Base-by-base conservation (phyloP, 2,113 vertebrate species). In the Psophia crepitans region DNA sequence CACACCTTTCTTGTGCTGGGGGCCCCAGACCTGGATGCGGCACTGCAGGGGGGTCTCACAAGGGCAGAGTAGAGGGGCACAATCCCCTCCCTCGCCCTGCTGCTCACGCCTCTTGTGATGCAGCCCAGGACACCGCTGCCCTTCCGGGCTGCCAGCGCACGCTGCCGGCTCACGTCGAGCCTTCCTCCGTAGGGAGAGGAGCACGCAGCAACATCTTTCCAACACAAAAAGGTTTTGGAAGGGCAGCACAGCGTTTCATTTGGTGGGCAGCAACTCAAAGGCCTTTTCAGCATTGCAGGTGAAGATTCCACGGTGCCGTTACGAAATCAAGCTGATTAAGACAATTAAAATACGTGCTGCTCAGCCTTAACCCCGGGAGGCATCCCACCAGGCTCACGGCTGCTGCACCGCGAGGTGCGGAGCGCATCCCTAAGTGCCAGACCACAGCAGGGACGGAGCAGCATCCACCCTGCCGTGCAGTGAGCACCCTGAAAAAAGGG, bases 361-460 rank as follows among this genome's bases (percentile, higher is more conserved):
- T 88, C 39, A 77, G 48, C 74, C 22, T 75, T 14, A 61, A 33
- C 21, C 66, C 21, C 0, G 8, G 66, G 46, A 51, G 53, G 20
- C 30, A 64, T 24, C 35, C 54, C 81, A 51, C 8, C 48, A 56
- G 61, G 75, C 12, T 73, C 51, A 49, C 4, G 5, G 71, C 11
- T 4, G 7, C 26, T 12, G 33, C 4, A 5, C 78, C 27, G 37
- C 2, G 5, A 20, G 70, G 48, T 2, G 14, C 2, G 2, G 65
- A 78, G 33, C 1, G 2, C 43, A 43, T 7, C 66, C 53, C 91
- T 20, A 7, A 1, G 2, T 20, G 60, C 79, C 2, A 5, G 60
- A 33, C 27, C 43, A 18, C 33, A 33, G 60, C 33, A 2, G 4
- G 76, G 68, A 35, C 23, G 49, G 9, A 54, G 76, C 12, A 1